phyloP scores from a whole-genome alignment of 2,888 invertebrate genomes.

The Amblyjoppa proteus region DNA sequence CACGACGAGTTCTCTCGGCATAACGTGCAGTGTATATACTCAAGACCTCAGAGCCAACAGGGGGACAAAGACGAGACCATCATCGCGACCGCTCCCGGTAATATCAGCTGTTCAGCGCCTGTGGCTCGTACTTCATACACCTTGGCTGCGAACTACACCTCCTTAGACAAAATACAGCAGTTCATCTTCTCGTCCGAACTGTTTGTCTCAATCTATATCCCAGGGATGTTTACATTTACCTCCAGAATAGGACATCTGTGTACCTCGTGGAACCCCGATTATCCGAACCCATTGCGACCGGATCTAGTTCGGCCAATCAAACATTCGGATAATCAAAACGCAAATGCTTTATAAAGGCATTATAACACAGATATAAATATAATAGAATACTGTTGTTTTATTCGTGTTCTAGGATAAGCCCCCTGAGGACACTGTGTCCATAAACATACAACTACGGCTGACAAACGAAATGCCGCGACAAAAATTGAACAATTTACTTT shows the following conservation, averaged over 20 bases:
- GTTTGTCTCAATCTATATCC: neutral
- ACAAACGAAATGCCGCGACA: too few relatives aligned
- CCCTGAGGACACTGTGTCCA: too few relatives aligned
- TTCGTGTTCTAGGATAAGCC: too few relatives aligned
- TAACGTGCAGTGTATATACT: constrained; percentile 29
- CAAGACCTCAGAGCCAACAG: constrained; percentile 26
- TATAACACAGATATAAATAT: too few relatives aligned
- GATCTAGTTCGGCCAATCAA: too few relatives aligned
- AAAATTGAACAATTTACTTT: too few relatives aligned
- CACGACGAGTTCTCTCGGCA: constrained; percentile 32
- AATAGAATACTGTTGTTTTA: too few relatives aligned
- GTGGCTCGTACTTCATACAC: neutral
- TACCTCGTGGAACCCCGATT: too few relatives aligned
- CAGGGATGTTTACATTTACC: neutral
- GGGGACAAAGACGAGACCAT: constrained; percentile 30
- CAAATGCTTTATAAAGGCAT: too few relatives aligned
- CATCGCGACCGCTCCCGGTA: neutral
- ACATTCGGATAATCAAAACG: too few relatives aligned
- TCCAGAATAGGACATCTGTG: neutral
- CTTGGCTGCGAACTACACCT: neutral
- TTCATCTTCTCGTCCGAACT: neutral
- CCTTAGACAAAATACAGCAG: neutral
- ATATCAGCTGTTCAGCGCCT: constrained; percentile 23
- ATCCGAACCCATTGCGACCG: too few relatives aligned
- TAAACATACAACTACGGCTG: too few relatives aligned